Evolutionary conservation across 1,140 invertebrate species (phyloP).

Genomic region (Drosophila equinoxialis): DNA sequence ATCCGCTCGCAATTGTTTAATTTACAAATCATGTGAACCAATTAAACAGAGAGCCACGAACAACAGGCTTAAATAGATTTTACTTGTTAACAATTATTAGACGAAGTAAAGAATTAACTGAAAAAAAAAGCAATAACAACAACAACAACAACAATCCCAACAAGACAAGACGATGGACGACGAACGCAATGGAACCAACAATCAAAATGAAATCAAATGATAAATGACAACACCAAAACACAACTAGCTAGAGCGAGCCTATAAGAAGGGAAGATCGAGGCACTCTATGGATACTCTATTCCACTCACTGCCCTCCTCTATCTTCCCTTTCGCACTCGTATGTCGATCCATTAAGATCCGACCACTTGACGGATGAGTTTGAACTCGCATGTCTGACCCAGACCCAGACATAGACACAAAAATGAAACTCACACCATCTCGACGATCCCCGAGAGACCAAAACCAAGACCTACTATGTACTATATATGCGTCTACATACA

Average conservation of each 20-base stretch:
- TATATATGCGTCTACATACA: conserved; percentile 17
- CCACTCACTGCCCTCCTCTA: conserved; percentile 19
- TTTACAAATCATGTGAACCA: conserved; percentile 83
- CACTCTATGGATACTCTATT: conserved; percentile 11
- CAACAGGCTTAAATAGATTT: conserved; percentile 78
- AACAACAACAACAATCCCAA: too few species aligned
- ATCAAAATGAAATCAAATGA: conserved; percentile 79
- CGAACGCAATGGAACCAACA: conserved; percentile 49
- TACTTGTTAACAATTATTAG: conserved; percentile 79
- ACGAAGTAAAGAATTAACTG: conserved; percentile 17
- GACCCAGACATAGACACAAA: conserved; percentile 34
- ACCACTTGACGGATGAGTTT: conserved; percentile 82
- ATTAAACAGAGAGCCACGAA: conserved; percentile 72
- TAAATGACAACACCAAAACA: conserved; percentile 81
- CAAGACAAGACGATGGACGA: conserved; percentile 10
- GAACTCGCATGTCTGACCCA: conserved; percentile 82
- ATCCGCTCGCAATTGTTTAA: conserved; percentile 76
- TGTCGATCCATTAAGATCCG: conserved; percentile 77
- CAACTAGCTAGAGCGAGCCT: conserved; percentile 68
- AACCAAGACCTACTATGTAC: conserved; percentile 1
- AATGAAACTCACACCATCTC: conserved; percentile 69
- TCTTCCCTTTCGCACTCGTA: conserved; percentile 40
- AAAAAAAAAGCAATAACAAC: background rate
- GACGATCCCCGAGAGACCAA: background rate
- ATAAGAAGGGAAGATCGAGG: conserved; percentile 23